Base-by-base conservation (phyloP, 2,797 vertebrate species). In the Anabacerthia variegaticeps region DNA sequence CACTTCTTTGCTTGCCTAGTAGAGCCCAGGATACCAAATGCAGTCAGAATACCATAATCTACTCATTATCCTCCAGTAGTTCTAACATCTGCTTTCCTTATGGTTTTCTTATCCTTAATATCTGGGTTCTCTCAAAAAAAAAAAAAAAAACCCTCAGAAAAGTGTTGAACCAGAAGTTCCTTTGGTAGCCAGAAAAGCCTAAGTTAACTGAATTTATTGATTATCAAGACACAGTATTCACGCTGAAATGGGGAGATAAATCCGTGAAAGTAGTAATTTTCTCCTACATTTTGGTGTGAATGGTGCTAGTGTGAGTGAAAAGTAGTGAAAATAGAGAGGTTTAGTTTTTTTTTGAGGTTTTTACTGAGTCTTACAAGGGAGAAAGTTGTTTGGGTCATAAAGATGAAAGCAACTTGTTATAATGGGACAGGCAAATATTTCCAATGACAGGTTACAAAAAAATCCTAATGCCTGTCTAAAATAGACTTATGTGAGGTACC, bases 351-450 rank as follows among this genome's bases (percentile, higher is more conserved):
- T 86, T 49, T 46, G 5, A 66, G 8, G 8, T 39, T 81, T 88
- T 74, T 58, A 46, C 48, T 51, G 55, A n/a, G 26, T 34, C 26
- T 49, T 62, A 37, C 14, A 62, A 58, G 14, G 7, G 21, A 71
- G 27, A 59, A 94, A 63, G 41, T 36, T 0, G 0, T 44, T 1
- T 0, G 16, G 18, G 28, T 81, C 34, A 65, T n/a, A 30, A 68
- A 72, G 54, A 46, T 61, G 55, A 88, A 81, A 68, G 12, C 6
- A 72, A 39, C 17, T 51, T 10, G 5, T 39, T 83, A 44, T 62
- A 46, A 22, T 54, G 10, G 41, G 27, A 55, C 28, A 39, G 36
- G 49, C 12, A 89, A 81, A 75, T 37, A 84, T 81, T 89, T 78
- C 37, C 28, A 63, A 7, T 48, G 27, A 17, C 22, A 89, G 20